Conservation (phyloP, 2,113 vertebrate species). For the Sapayoa aenigma region DNA sequence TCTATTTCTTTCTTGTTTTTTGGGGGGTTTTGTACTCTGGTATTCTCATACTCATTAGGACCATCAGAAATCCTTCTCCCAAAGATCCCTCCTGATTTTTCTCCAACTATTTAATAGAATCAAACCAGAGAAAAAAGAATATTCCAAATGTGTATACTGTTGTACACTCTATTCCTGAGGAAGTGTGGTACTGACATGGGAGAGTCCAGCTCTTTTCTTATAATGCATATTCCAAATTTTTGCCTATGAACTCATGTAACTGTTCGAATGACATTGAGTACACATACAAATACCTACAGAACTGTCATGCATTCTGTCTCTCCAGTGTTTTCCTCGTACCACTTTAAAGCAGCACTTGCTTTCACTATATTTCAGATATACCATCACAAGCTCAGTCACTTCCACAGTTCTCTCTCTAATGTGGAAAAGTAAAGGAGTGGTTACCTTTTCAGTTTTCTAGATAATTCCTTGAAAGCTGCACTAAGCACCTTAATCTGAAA, state of each 20-base stretch:
- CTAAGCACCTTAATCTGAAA: neutral
- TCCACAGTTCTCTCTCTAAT: neutral
- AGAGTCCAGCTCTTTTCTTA: neutral
- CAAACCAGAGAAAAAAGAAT: neutral
- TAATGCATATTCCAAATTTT: neutral
- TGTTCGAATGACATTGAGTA: neutral
- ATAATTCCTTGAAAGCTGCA: neutral
- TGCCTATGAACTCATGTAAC: neutral
- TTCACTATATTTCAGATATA: neutral
- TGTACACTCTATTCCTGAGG: neutral
- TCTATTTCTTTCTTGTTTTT: neutral
- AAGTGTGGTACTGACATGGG: neutral
- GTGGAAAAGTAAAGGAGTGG: neutral
- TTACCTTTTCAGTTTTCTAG: neutral
- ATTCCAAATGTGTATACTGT: neutral
- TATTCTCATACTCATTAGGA: neutral
- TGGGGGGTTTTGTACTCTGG: rapidly evolving
- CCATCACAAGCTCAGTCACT: neutral
- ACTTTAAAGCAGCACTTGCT: neutral
- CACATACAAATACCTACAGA: neutral
- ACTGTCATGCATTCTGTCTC: neutral
- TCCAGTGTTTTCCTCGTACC: neutral
- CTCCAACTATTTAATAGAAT: neutral
- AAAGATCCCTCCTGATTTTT: neutral
- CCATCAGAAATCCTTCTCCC: neutral